Base-by-base conservation (phyloP, 2,888 invertebrate species). In the Volucella inflata region DNA sequence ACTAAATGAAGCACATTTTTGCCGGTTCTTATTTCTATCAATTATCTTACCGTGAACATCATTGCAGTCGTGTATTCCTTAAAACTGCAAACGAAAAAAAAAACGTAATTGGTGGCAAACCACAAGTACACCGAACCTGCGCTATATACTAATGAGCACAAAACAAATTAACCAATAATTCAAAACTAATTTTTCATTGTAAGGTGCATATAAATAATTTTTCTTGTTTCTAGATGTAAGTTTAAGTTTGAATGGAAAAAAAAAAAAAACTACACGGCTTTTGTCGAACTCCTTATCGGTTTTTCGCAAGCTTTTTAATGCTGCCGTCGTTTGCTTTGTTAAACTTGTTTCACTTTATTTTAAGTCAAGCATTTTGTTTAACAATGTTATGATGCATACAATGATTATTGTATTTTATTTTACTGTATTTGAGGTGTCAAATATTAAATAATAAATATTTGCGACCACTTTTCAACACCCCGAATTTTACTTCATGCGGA, bases 1-100 rank as follows among this genome's bases (percentile, higher is more conserved):
- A 55, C 9, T 40, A 60, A 42, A 53, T 65, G 16, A 48, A 59
- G 21, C 46, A 76, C 48, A 70, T 77, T 82, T 81, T 76, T 71
- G 72, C 87, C 87, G 79, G 85, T 71, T 71, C 46, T 51, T 53
- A 62, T 64, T 64, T 78, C 62, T 55, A 38, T 16, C 40, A 75
- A 51, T 16, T 75, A 84, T 88, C 91, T 92, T 91, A 93, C 93
- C 90, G 93, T 93, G 90, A 93, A 93, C 93, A 93, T 93, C 93
- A 93, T 93, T 88, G 91, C 92, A 72, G 68, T 57, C 17, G 67
- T 72, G 67, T 88, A 77, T 51, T 67, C 36, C 70, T 75, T 46
- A 12, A 16, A 64, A 74, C 38, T 42, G 46, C 74, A 64, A 59
- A 51, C 21, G 70, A 79, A 65, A 44, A 65, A 59, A 57, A 76